Percentiles rank a stretch among this genome's conserved stretches.
Conservation (phyloP, 2,113 vertebrate species). For the Meriones unguiculatus region DNA sequence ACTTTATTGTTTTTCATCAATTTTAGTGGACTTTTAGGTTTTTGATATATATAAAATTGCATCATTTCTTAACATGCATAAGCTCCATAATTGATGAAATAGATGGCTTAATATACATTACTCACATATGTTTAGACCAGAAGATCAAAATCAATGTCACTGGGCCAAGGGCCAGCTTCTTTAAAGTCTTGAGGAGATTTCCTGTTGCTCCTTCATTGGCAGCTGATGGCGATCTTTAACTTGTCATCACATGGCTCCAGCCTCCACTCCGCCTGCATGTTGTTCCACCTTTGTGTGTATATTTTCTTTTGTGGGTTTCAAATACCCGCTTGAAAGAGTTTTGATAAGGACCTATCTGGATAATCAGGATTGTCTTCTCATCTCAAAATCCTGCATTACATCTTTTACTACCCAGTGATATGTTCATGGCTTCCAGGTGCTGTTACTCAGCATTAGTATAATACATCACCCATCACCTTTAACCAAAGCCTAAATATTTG, state of each 20-base stretch:
- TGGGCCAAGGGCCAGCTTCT: too few relatives aligned
- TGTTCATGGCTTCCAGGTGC: background rate
- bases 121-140: background rate
- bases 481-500: background rate
- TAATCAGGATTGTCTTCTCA: background rate
- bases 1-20: background rate
- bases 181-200: rapidly evolving
- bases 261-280: too few relatives aligned
- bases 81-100: background rate
- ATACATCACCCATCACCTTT: background rate
- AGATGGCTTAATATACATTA: background rate
- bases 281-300: background rate
- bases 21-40: background rate
- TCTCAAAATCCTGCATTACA: background rate
- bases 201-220: background rate
- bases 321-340: too few relatives aligned
- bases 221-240: background rate
- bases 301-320: background rate
- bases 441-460: background rate
- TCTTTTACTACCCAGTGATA: background rate
- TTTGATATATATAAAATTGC: background rate
- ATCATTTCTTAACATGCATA: background rate
- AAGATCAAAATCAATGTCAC: background rate
- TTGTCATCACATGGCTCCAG: background rate
- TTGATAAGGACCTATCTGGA: too few relatives aligned